Evolutionary conservation across 2,113 vertebrate genomes (phyloP), one percentile per base, ranked within the genome.

Genomic region (Phyllopteryx taeniolatus): DNA sequence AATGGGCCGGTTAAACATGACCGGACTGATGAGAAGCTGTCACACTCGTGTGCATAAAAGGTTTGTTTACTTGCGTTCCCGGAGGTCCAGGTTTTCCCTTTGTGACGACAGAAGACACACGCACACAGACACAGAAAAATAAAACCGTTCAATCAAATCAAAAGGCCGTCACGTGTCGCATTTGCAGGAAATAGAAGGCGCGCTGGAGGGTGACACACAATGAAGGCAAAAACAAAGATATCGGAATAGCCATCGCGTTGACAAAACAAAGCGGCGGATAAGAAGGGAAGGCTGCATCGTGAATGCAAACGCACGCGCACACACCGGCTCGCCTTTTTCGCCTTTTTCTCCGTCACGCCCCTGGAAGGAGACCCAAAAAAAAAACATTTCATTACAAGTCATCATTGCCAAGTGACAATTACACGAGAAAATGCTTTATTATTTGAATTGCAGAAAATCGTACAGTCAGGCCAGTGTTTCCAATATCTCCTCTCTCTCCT

Each of bases 41-140:
- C 51, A 57, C 51, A 71, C 59, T 59, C 33, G n/a, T 78, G 46
- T 68, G 27, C 6, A 86, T 61, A 70, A 59, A 66, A 74, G 57
- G 12, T 78, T 80, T 87, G 91, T 93, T 93, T 88, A 96, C 95
- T 53, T 91, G 83, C 68, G 85, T 77, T 78, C 94, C 95, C 33
- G 94, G 92, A 71, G 91, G 88, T 49, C 94, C 94, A 63, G 93
- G 94, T 53, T 87, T 90, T 76, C 94, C 94, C 95, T 96, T 76
- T 64, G 86, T 71, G 67, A 76, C 35, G 0, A 61, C 31, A 57
- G 42, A 68, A 35, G 56, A 31, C 47, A 8, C 35, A 64, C 39
- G 8, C 57, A 33, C 54, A 33, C 20, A 62, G 79, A 74, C 15
- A 73, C 77, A 82, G 73, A 47, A 83, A 76, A 66, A 46, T 71